Percentiles rank a stretch among this genome's conserved stretches.
Conservation (phyloP, 2,797 vertebrate species). For the Triplophysa yarkandensis region DNA sequence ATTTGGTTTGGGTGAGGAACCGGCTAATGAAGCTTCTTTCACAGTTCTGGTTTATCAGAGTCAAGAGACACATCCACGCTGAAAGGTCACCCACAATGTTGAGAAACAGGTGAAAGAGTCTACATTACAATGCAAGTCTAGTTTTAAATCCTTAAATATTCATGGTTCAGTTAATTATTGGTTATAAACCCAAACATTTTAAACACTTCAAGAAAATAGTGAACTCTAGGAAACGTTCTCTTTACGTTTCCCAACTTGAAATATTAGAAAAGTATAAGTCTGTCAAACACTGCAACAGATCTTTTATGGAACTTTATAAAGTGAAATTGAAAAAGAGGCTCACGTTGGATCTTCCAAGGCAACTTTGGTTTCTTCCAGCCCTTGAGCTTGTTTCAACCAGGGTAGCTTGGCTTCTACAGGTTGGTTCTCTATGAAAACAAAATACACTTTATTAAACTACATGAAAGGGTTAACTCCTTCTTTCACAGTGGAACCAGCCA, state of each 20-base stretch:
- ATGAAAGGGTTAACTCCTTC: background rate
- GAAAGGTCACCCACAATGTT: background rate
- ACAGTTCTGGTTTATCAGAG: slow-evolving; percentile 1
- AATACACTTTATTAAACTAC: background rate
- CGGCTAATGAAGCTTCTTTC: slow-evolving; percentile 24
- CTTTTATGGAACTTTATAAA: background rate
- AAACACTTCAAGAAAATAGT: background rate
- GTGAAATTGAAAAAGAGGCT: slow-evolving; percentile 62
- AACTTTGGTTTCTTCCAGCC: slow-evolving; percentile 82
- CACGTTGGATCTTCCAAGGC: slow-evolving; percentile 88
- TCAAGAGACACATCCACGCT: background rate
- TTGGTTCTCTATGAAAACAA: slow-evolving; percentile 76
- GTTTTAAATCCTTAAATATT: slow-evolving; percentile 15
- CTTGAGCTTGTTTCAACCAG: slow-evolving; percentile 91
- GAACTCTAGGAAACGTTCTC: background rate
- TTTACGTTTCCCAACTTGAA: background rate
- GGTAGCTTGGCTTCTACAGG: slow-evolving; percentile 89
- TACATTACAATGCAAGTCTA: background rate
- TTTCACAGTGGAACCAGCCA: too few relatives aligned
- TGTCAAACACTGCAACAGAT: background rate
- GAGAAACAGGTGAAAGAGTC: slow-evolving; percentile 25
- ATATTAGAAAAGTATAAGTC: too few relatives aligned
- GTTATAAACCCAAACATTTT: slow-evolving; percentile 13
- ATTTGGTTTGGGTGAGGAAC: slow-evolving; percentile 10
- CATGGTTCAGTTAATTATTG: slow-evolving; percentile 25